Percentiles rank a stretch among this genome's conserved stretches.
phyloP scores from a whole-genome alignment of 2,797 vertebrate species.

The Girardinus metallicus region DNA sequence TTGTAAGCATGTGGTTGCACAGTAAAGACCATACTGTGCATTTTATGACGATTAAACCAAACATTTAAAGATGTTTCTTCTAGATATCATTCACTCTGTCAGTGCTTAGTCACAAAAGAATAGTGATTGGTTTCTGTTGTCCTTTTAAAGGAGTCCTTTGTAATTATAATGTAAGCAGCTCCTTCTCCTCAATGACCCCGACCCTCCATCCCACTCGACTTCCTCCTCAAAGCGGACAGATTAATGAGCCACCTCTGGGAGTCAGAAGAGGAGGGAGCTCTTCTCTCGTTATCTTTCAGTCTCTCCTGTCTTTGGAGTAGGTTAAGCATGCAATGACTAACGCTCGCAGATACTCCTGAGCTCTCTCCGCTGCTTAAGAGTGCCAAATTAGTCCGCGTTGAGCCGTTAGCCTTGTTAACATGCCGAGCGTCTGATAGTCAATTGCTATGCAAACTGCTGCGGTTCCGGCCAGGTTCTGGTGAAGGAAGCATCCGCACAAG shows the following conservation, averaged over 20 bases:
- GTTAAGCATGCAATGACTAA: conserved; percentile 38
- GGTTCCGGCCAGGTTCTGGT: conserved; percentile 69
- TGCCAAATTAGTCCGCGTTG: conserved; percentile 43
- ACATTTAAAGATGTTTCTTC: background rate
- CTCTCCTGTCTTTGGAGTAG: conserved; percentile 19
- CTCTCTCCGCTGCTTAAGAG: conserved; percentile 22
- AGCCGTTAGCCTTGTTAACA: conserved; percentile 67
- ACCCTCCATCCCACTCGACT: conserved; percentile 38
- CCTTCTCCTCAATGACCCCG: conserved; percentile 29
- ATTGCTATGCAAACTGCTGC: conserved; percentile 46
- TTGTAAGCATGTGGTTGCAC: background rate
- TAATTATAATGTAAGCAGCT: conserved; percentile 24
- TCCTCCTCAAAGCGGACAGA: conserved; percentile 58
- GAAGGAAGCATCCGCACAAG: conserved; percentile 71
- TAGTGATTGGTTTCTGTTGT: conserved; percentile 46
- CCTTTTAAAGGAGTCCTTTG: conserved; percentile 22
- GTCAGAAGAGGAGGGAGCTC: conserved; percentile 27
- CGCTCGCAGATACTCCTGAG: conserved; percentile 28
- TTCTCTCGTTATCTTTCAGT: conserved; percentile 41
- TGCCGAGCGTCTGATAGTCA: conserved; percentile 70
- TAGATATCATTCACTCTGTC: background rate
- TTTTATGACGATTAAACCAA: background rate
- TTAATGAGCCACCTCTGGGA: conserved; percentile 58
- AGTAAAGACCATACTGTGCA: background rate
- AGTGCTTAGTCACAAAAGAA: conserved; percentile 12